Evolutionary conservation across 2,888 invertebrate species (phyloP), one percentile per base, ranked within the genome.

Genomic region (Camponotus fellah): DNA sequence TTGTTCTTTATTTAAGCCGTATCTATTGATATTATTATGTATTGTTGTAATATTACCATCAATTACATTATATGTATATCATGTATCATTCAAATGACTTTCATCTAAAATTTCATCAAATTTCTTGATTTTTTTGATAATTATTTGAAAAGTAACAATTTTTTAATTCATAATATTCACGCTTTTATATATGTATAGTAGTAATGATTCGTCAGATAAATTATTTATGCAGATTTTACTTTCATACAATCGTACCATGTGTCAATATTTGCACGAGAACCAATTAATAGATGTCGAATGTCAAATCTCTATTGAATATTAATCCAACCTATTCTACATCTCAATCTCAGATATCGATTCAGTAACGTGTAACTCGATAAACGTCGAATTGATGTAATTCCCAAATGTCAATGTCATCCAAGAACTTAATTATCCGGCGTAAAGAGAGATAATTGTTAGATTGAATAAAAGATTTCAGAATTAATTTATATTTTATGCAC

Each of bases 291-390:
- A 8, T 46, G 34, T 72, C 60, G 74, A 72, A 72, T 79, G 60
- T 79, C 79, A 74, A 60, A 72, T 79, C 17, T 49, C 43, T 34
- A 60, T 72, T 60, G 34, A 79, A 72, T 79, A 74, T 79, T 79
- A 74, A 46, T 72, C 34, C 5, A 8, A 2, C 5, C 56, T 69
- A 69, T 77, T 79, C 74, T 79, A 72, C 74, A 58, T 58, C 34
- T 46, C 74, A 34, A 79, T 74, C 58, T 72, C 43, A 79, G 74
- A 79, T 79, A 60, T 79, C 75, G 79, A 72, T 79, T 60, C 21
- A 60, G 60, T 72, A 72, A 12, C 21, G 8, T 21, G 21, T 79
- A 79, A 79, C 46, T 79, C 34, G 26, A 79, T 79, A 60, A 79
- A 74, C 12, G 17, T 60, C 58, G 34, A 79, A 72, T 21, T 8